phyloP scores from a whole-genome alignment of 2,888 invertebrate species.

The Drosophila koepferae region DNA sequence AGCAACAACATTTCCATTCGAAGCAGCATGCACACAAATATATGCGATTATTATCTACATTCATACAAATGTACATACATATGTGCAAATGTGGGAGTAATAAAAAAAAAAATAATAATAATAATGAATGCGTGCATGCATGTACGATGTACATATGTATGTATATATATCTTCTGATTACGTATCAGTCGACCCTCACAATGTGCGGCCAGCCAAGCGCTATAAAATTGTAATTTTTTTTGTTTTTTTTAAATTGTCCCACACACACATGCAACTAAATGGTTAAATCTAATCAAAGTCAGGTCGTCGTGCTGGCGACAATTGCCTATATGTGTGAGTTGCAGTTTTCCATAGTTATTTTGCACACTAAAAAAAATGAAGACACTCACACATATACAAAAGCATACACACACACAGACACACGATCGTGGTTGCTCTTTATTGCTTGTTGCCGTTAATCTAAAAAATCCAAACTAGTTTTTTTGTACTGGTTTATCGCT shows the following conservation, averaged over 20 bases:
- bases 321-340: slow-evolving; percentile 16
- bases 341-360: slow-evolving; percentile 33
- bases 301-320: slow-evolving; percentile 19
- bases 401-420: not conserved
- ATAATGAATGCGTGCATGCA: not conserved
- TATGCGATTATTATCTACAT: slow-evolving; percentile 10
- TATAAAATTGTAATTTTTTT: slow-evolving; percentile 61
- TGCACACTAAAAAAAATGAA: slow-evolving; percentile 33
- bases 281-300: slow-evolving; percentile 52
- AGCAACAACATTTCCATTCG: slow-evolving; percentile 30
- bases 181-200: slow-evolving; percentile 45
- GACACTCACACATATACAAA: slow-evolving; percentile 6
- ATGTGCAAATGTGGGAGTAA: slow-evolving; percentile 9
- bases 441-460: slow-evolving; percentile 33
- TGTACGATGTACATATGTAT: not conserved
- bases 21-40: slow-evolving; percentile 7
- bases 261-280: slow-evolving; percentile 32
- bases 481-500: slow-evolving; percentile 29
- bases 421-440: slow-evolving; percentile 2
- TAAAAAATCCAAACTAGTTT: slow-evolving; percentile 61
- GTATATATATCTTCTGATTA: slow-evolving; percentile 34
- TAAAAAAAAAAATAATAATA: not conserved
- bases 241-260: slow-evolving; percentile 57
- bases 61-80: not conserved
- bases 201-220: slow-evolving; percentile 33